Base-by-base conservation (phyloP, 2,888 invertebrate genomes). In the Byasa hedistus region DNA sequence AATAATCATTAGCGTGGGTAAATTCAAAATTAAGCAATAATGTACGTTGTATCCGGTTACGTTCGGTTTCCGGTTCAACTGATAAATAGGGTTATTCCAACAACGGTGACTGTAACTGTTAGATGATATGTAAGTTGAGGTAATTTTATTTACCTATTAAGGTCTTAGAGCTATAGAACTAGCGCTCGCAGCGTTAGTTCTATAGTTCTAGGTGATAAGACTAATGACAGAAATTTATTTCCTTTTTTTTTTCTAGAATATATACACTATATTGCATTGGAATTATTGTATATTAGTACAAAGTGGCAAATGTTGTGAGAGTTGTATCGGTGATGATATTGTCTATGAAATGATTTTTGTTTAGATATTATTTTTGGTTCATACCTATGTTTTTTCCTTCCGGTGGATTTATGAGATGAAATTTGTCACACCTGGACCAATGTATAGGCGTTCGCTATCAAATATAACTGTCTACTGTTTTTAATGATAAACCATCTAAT, bases 241-340 rank as follows among this genome's bases (percentile, higher is more conserved):
- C n/a, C n/a, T 48, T 48, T 48, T 19, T 48, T 48, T 19, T 48
- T 48, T 5, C 73, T 78, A 78, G 72, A 79, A 73, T 77, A 79
- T 80, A 32, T 82, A 76, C 74, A 78, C 51, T 80, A 77, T 81
- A 82, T 79, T 81, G 80, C 78, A 76, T 77, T 74, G 73, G 73
- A 82, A 83, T 84, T 83, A 82, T 84, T 89, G 85, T 89, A 87
- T 87, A 89, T 90, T 87, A 90, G 90, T 90, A 90, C 90, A 90
- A 90, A 89, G 83, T 84, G 59, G 63, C 36, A 65, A 57, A 82
- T 82, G 81, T 82, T 77, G 78, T 57, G 55, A 68, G 75, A 65
- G 71, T 74, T 73, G 74, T 74, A 72, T 72, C 78, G 79, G 44
- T 27, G 24, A 24, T 22, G 52, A 63, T 39, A 44, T 22, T 62